Evolutionary conservation across 1,140 invertebrate species (phyloP).

Genomic region (Micrasema longulum): DNA sequence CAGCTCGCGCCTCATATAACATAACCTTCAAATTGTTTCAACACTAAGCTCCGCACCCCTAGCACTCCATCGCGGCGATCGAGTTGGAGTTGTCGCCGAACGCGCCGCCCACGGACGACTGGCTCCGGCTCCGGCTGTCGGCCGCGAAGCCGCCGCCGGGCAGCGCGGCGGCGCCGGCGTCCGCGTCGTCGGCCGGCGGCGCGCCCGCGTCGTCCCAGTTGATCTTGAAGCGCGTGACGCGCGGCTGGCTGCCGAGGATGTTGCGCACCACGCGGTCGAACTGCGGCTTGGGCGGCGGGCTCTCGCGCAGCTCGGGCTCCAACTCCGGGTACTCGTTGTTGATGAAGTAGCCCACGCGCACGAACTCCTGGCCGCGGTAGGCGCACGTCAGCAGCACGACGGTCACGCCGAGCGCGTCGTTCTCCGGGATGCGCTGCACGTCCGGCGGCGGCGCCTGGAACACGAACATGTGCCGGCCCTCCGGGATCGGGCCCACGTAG

Average conservation of each 20-base stretch:
- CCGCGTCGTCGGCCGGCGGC: constrained; percentile 56
- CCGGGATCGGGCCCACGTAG: constrained; percentile 97
- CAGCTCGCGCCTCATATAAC: too few relatives aligned
- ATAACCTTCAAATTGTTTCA: too few relatives aligned
- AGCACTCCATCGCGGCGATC: constrained; percentile 66
- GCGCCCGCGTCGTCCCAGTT: constrained; percentile 89
- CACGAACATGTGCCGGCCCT: constrained; percentile 84
- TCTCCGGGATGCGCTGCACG: constrained; percentile 91
- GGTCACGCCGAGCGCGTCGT: constrained; percentile 96
- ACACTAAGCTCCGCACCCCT: constrained; percentile 50
- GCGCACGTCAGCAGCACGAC: constrained; percentile 97
- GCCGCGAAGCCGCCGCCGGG: constrained; percentile 45
- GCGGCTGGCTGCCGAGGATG: constrained; percentile 92
- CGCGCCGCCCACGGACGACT: constrained; percentile 58
- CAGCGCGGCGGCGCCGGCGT: background rate
- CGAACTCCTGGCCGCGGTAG: constrained; percentile 93
- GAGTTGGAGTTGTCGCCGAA: constrained; percentile 66
- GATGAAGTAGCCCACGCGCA: constrained; percentile 98
- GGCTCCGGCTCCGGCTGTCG: constrained; percentile 59
- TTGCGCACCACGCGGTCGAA: constrained; percentile 96
- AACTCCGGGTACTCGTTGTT: constrained; percentile 96
- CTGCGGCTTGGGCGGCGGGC: constrained; percentile 90
- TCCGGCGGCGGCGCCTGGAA: constrained; percentile 94
- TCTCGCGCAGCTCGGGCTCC: constrained; percentile 94
- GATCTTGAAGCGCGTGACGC: constrained; percentile 97